A percentile compares a stretch with the other conserved stretches of the same genome.
Conservation (phyloP, 2,797 vertebrate species). For the Gephyroberyx darwinii region DNA sequence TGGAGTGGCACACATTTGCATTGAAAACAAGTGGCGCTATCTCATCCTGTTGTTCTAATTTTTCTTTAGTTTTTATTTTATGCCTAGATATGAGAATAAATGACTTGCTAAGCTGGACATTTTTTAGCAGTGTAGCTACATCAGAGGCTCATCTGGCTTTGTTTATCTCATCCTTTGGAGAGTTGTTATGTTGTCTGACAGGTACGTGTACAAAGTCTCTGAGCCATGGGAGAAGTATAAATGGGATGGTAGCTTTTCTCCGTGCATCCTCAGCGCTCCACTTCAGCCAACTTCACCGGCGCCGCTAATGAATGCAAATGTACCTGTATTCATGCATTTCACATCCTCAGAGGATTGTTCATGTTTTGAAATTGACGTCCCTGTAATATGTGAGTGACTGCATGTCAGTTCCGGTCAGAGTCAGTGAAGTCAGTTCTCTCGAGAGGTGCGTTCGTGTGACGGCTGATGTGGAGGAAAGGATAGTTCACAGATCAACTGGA, state of each 20-base stretch:
- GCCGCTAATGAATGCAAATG: constrained; percentile 68
- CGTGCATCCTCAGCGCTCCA: neutral
- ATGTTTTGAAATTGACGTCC: constrained; percentile 45
- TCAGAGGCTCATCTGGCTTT: constrained; percentile 31
- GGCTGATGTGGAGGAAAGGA: neutral
- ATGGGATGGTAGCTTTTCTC: constrained; percentile 43
- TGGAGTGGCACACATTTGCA: too few species aligned
- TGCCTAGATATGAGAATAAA: constrained; percentile 29
- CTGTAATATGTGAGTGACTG: constrained; percentile 37
- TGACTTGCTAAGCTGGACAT: constrained; percentile 2
- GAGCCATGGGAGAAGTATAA: constrained; percentile 50
- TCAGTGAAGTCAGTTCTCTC: constrained; percentile 42
- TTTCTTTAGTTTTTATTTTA: constrained; percentile 30
- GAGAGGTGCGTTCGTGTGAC: constrained; percentile 19
- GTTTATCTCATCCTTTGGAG: constrained; percentile 45
- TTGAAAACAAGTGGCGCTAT: constrained; percentile 7
- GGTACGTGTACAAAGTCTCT: constrained; percentile 60
- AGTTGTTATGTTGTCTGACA: constrained; percentile 57
- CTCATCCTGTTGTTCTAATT: neutral
- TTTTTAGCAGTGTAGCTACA: constrained; percentile 19
- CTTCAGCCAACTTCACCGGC: constrained; percentile 38
- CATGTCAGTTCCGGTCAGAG: constrained; percentile 56
- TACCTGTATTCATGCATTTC: constrained; percentile 29
- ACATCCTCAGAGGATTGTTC: constrained; percentile 33
- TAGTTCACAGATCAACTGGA: constrained; percentile 24